Evolutionary conservation across 2,888 invertebrate genomes (phyloP).

Genomic region (Hipparchia semele): DNA sequence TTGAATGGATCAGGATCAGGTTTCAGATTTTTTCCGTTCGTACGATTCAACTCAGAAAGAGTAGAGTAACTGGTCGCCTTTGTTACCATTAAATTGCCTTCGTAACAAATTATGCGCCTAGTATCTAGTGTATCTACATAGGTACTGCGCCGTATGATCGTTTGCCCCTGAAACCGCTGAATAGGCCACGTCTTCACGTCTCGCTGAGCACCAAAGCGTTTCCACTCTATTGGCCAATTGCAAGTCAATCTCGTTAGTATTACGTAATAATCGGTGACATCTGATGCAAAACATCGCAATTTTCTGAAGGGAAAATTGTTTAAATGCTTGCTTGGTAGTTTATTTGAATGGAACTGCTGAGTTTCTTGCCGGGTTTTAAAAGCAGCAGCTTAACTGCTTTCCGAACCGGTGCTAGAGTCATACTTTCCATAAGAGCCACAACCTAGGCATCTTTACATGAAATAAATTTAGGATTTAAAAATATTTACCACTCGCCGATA

Average conservation of each 20-base stretch:
- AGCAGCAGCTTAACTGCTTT: too few species aligned
- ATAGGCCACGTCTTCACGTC: slow-evolving; percentile 60
- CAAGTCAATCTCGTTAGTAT: slow-evolving; percentile 48
- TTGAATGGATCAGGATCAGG: too few species aligned
- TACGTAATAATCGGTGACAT: slow-evolving; percentile 25
- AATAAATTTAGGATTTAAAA: too few species aligned
- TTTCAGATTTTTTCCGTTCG: too few species aligned
- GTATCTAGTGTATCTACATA: background rate
- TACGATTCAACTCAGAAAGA: too few species aligned
- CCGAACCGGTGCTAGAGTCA: too few species aligned
- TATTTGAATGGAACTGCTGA: too few species aligned
- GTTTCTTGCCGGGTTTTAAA: too few species aligned
- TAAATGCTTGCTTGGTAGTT: background rate
- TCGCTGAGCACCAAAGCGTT: slow-evolving; percentile 67
- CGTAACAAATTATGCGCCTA: slow-evolving; percentile 2
- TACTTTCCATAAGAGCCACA: too few species aligned
- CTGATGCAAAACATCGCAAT: slow-evolving; percentile 10
- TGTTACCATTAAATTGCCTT: background rate
- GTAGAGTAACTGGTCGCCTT: too few species aligned
- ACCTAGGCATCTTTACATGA: too few species aligned
- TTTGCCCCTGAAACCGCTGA: slow-evolving; percentile 62
- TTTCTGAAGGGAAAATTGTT: background rate
- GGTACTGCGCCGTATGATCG: slow-evolving; percentile 27
- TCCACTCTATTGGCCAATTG: slow-evolving; percentile 65
- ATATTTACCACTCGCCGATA: too few species aligned